Evolutionary conservation across 2,888 invertebrate species (phyloP).

Genomic region (Hydraecia micacea): DNA sequence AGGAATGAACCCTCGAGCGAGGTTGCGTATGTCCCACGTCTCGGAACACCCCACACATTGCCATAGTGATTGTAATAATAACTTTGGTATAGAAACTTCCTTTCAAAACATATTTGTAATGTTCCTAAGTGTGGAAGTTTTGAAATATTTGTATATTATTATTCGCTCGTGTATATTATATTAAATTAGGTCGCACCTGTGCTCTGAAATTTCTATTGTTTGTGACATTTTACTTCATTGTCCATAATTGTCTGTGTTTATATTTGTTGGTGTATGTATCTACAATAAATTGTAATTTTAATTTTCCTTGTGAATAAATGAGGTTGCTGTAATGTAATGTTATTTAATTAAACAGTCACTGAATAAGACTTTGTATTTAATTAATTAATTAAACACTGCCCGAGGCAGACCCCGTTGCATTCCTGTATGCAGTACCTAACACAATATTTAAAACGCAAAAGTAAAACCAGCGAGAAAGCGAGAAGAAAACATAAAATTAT

Average conservation of each 20-base stretch:
- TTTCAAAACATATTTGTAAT: constrained; percentile 56
- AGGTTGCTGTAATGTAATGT: neutral
- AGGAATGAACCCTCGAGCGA: constrained; percentile 66
- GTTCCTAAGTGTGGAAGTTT: constrained; percentile 45
- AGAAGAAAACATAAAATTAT: constrained; percentile 23
- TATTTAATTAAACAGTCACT: neutral
- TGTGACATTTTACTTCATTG: constrained; percentile 15
- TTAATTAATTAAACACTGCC: neutral
- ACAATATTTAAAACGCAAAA: neutral
- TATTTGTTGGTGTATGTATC: neutral
- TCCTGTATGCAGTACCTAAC: neutral
- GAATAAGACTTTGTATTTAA: neutral
- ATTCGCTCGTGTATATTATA: constrained; percentile 34
- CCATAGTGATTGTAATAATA: constrained; percentile 67
- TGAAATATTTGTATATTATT: constrained; percentile 44
- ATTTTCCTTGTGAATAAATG: constrained; percentile 6
- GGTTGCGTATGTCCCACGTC: constrained; percentile 54
- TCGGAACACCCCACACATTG: constrained; percentile 61
- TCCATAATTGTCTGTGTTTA: neutral
- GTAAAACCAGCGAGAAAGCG: constrained; percentile 1
- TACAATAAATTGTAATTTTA: neutral
- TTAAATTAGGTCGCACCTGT: constrained; percentile 49
- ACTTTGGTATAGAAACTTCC: constrained; percentile 61
- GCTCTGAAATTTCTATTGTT: constrained; percentile 31
- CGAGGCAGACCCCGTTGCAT: too few species aligned